Evolutionary conservation across 1,140 invertebrate species (phyloP).

Genomic region (Muscidifurax raptorellus): DNA sequence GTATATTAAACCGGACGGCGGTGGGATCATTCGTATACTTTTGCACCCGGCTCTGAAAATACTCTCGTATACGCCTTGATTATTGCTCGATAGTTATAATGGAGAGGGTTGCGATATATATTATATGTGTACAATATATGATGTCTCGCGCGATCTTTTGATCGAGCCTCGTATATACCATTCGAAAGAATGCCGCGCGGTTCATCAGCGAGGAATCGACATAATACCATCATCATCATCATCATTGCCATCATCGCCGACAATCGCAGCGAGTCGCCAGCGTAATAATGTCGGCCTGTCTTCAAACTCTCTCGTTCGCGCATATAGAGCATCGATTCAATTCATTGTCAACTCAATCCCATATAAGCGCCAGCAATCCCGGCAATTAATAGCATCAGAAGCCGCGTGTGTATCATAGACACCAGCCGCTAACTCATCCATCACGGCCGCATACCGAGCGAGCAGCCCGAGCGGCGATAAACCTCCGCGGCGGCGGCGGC

Average conservation of each 20-base stretch:
- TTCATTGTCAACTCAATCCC: not conserved
- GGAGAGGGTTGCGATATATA: no score
- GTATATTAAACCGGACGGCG: no score
- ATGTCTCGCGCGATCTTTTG: no score
- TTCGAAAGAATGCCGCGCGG: no score
- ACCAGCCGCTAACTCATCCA: not conserved
- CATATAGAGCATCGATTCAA: not conserved
- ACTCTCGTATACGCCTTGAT: not conserved
- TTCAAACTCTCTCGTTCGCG: not conserved
- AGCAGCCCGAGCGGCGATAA: not conserved
- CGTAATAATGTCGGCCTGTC: not conserved
- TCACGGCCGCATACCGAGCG: not conserved
- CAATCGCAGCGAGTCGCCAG: slow-evolving; percentile 1
- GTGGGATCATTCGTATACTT: no score
- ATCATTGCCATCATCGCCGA: not conserved
- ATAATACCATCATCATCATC: not conserved
- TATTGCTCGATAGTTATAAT: no score
- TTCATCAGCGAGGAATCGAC: slow-evolving; percentile 43
- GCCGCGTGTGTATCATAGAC: not conserved
- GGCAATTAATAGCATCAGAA: not conserved
- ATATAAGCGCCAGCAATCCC: not conserved
- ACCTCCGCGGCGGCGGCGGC: not conserved
- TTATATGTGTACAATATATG: no score
- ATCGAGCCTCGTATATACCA: no score
- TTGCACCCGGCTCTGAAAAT: not conserved